Evolutionary conservation across 2,888 invertebrate genomes (phyloP).

Genomic region (Suillia variegata): DNA sequence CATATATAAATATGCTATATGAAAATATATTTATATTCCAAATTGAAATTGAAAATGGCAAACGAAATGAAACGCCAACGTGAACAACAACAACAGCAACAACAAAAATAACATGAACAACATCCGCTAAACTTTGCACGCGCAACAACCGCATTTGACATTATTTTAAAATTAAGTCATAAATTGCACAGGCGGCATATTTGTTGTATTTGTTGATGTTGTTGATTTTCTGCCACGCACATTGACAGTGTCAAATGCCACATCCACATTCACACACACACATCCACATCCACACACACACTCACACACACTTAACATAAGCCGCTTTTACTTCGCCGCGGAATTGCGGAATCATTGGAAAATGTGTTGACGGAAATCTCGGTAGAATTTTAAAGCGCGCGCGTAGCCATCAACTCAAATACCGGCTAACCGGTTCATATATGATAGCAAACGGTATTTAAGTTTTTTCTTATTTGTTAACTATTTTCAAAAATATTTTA

Average conservation of each 20-base stretch:
- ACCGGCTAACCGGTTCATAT: too few species aligned
- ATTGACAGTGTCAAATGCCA: neutral
- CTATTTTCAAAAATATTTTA: too few species aligned
- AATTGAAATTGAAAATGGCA: conserved; percentile 39
- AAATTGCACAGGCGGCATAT: conserved; percentile 27
- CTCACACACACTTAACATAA: neutral
- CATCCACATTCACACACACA: neutral
- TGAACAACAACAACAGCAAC: neutral
- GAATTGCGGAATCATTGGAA: neutral
- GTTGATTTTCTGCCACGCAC: neutral
- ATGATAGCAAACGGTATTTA: too few species aligned
- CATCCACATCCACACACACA: neutral
- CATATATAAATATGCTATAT: too few species aligned
- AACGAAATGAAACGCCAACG: neutral
- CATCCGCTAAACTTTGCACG: conserved; percentile 15
- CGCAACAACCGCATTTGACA: conserved; percentile 40
- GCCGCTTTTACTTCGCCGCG: neutral
- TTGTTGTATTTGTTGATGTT: neutral
- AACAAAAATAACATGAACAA: neutral
- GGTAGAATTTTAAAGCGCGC: conserved; percentile 32
- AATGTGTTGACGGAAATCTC: conserved; percentile 38
- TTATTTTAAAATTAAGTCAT: conserved; percentile 47
- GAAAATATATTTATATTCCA: too few species aligned
- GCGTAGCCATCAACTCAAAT: too few species aligned
- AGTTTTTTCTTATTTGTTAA: too few species aligned